Conservation (phyloP, 2,888 invertebrate genomes). For the Dioctria linearis region DNA sequence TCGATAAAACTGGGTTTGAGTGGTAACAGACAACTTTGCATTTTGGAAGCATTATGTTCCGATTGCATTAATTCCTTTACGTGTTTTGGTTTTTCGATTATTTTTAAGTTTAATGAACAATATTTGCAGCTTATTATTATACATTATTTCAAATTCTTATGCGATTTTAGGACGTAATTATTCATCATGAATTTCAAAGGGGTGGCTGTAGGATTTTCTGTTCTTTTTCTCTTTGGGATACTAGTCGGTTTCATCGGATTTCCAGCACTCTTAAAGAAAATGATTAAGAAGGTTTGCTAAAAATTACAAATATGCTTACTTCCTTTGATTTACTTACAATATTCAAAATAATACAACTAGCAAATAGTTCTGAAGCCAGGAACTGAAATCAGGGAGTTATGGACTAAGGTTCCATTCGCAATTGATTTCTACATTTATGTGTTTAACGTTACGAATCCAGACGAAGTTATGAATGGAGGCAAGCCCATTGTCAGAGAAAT, state of each 20-base stretch:
- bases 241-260: conserved; percentile 56
- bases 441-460: conserved; percentile 85
- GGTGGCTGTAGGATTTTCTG: conserved; percentile 7
- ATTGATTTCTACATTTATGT: conserved; percentile 82
- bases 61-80: too few species aligned
- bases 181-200: conserved; percentile 39
- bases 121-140: too few species aligned
- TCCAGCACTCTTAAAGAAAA: conserved; percentile 54
- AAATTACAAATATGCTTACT: not conserved
- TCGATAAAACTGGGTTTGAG: too few species aligned
- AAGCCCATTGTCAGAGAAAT: conserved; percentile 82
- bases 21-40: too few species aligned
- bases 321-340: not conserved
- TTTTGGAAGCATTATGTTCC: too few species aligned
- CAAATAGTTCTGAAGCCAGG: conserved; percentile 80
- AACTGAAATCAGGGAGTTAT: conserved; percentile 81
- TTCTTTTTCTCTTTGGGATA: conserved; percentile 55
- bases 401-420: conserved; percentile 83
- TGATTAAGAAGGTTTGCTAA: conserved; percentile 55
- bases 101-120: too few species aligned
- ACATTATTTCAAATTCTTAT: too few species aligned
- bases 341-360: conserved; percentile 69
- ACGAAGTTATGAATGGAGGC: conserved; percentile 78
- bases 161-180: not conserved
- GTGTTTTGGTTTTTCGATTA: too few species aligned